Evolutionary conservation across 2,113 vertebrate genomes (phyloP).

Genomic region (Gymnobelideus leadbeateri): DNA sequence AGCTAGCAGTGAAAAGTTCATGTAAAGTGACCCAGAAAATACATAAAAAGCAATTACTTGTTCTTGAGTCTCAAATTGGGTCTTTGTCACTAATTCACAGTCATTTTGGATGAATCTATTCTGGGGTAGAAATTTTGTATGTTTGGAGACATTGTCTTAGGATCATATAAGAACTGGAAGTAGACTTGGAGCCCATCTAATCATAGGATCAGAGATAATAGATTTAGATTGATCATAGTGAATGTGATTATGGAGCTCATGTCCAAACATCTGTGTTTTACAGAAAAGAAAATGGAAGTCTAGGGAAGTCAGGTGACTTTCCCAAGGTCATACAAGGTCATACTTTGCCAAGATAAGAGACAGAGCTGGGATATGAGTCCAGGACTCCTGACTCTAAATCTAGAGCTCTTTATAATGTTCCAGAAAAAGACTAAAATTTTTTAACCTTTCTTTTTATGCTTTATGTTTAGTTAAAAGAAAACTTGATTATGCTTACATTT

Average conservation of each 20-base stretch:
- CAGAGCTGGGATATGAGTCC: neutral
- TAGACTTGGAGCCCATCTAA: neutral
- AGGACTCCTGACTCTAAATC: neutral
- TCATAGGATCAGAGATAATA: neutral
- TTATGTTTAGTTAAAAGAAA: slow-evolving; percentile 14
- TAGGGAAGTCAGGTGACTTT: neutral
- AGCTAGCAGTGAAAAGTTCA: slow-evolving; percentile 30
- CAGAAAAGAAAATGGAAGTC: neutral
- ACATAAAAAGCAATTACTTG: slow-evolving; percentile 18
- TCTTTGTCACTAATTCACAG: neutral
- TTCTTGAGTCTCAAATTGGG: neutral
- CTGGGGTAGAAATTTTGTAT: neutral
- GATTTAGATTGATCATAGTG: neutral
- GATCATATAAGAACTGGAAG: slow-evolving; percentile 3
- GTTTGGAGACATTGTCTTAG: slow-evolving; percentile 20
- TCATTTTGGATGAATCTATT: neutral
- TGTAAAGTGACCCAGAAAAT: slow-evolving; percentile 19
- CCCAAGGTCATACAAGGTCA: neutral
- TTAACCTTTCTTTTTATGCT: neutral
- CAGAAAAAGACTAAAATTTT: neutral
- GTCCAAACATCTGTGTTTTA: neutral
- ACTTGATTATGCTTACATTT: slow-evolving; percentile 86
- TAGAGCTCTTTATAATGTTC: neutral
- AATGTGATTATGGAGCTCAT: neutral
- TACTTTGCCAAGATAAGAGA: neutral